These are phyloP conservation scores for Cyprinodon brontotheroides DNA, from an alignment of 2,113 vertebrate genomes.

Conservation along the genomic window DNA sequence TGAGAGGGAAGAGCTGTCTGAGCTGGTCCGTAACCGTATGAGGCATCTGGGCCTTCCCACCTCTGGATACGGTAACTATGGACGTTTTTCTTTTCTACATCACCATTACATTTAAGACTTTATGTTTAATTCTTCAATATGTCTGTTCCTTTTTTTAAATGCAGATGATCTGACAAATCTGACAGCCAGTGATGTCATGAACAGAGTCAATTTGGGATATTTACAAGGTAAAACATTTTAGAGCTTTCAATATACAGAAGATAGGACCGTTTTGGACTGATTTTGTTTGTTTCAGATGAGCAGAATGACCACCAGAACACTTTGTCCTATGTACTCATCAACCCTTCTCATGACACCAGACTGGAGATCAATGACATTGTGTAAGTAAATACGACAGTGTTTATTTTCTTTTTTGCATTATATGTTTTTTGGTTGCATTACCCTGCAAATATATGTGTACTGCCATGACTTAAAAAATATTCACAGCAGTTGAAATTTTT, in stretches of 20 bases:
- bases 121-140: constrained; percentile 63
- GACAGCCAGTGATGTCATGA: constrained; percentile 98
- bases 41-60: constrained; percentile 92
- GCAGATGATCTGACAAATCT: constrained; percentile 93
- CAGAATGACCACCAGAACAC: constrained; percentile 95
- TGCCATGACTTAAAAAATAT: too few species aligned
- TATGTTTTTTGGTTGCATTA: too few species aligned
- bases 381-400: constrained; percentile 76
- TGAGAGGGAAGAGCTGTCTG: constrained; percentile 92
- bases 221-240: constrained; percentile 86
- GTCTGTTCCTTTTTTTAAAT: constrained; percentile 32
- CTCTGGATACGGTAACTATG: constrained; percentile 86
- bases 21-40: constrained; percentile 94
- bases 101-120: constrained; percentile 2
- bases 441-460: too few species aligned
- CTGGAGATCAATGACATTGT: constrained; percentile 94
- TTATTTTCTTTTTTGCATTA: too few species aligned
- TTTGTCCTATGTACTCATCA: constrained; percentile 94
- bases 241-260: not conserved
- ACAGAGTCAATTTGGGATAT: constrained; percentile 97
- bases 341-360: constrained; percentile 92
- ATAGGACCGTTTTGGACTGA: not conserved
- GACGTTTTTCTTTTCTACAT: not conserved
- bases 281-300: constrained; percentile 86
- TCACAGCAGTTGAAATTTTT: not conserved